These are phyloP conservation scores for Plecturocebus donacophilus DNA, from an alignment of 2,113 vertebrate species.

Conservation along the genomic window DNA sequence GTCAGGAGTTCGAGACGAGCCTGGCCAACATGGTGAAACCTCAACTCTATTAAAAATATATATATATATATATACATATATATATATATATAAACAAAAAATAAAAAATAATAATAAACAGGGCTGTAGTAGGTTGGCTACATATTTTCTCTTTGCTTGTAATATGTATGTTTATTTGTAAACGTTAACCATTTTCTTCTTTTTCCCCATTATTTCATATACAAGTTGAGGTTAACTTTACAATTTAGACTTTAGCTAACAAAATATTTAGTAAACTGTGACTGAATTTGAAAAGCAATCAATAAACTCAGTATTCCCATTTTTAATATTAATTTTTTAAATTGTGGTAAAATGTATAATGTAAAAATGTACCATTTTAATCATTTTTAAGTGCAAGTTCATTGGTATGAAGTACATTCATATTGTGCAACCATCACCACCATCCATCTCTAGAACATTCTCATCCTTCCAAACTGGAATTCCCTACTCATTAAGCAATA, in stretches of 20 bases:
- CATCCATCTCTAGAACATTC: background rate
- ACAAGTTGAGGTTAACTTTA: background rate
- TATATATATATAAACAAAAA: too few relatives aligned
- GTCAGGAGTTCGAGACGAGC: too few relatives aligned
- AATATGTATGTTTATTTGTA: background rate
- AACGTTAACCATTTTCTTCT: background rate
- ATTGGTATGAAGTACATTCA: background rate
- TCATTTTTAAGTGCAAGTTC: background rate
- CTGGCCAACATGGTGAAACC: too few relatives aligned
- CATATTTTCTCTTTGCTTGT: slow-evolving; percentile 12
- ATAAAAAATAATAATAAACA: background rate
- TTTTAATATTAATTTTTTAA: background rate
- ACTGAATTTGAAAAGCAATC: background rate
- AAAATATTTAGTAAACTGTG: background rate
- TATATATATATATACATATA: too few relatives aligned
- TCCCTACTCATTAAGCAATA: background rate
- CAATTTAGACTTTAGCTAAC: background rate
- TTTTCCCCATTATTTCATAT: background rate
- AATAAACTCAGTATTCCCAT: background rate
- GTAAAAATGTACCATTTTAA: background rate
- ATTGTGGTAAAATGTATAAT: background rate
- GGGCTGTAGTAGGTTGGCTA: background rate
- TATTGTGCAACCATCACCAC: background rate
- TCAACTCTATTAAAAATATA: too few relatives aligned
- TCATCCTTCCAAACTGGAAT: background rate